phyloP scores from a whole-genome alignment of 2,113 vertebrate species.

The Corythornis madagascariensis region DNA sequence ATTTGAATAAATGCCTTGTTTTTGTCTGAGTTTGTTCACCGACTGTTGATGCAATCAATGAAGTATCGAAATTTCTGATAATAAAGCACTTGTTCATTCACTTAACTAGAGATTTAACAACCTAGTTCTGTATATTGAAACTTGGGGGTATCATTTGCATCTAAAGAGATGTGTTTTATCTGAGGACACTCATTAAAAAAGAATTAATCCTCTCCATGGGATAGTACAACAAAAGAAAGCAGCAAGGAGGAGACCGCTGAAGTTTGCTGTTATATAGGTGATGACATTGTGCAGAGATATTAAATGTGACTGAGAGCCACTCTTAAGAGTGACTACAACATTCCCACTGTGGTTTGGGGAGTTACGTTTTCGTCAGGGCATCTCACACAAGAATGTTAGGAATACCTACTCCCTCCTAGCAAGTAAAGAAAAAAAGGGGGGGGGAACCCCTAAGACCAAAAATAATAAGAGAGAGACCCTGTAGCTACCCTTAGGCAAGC shows the following conservation, averaged over 20 bases:
- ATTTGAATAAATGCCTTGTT: conserved; percentile 33
- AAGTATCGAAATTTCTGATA: background rate
- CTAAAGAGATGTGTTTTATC: background rate
- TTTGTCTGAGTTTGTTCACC: background rate
- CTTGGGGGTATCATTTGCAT: background rate
- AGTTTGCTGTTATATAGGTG: background rate
- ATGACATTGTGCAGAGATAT: background rate
- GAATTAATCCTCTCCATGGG: background rate
- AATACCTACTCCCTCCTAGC: background rate
- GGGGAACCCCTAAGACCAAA: rapidly evolving
- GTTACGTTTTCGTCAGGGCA: background rate
- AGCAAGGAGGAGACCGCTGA: background rate
- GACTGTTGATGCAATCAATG: conserved; percentile 27
- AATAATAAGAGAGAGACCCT: background rate
- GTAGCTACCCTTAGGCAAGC: conserved; percentile 36
- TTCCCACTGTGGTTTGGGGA: conserved; percentile 61
- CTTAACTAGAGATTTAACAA: background rate
- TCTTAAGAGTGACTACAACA: background rate
- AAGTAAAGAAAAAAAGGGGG: background rate
- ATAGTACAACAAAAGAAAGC: background rate
- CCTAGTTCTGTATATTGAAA: background rate
- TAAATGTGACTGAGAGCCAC: background rate
- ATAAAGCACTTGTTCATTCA: background rate
- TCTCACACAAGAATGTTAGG: background rate
- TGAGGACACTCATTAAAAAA: background rate